Conservation (phyloP, 2,113 vertebrate genomes). For the Callospermophilus lateralis region DNA sequence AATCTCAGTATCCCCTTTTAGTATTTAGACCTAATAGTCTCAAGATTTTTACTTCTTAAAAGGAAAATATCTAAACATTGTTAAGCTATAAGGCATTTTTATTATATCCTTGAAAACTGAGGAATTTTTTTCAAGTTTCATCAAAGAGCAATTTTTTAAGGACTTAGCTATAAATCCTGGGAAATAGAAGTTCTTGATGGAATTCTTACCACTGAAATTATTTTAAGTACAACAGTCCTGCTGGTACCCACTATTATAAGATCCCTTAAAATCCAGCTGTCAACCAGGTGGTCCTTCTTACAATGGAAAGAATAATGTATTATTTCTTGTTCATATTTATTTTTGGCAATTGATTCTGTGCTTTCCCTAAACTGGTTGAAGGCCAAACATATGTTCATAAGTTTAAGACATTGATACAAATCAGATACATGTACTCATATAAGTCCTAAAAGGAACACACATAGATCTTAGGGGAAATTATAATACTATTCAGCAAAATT, state of each 20-base stretch:
- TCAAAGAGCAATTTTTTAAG: constrained; percentile 83
- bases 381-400: constrained; percentile 72
- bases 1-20: constrained; percentile 71
- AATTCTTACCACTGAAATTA: constrained; percentile 82
- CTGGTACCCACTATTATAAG: constrained; percentile 76
- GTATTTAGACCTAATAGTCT: constrained; percentile 67
- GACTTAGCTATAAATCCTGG: constrained; percentile 85
- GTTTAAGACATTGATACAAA: constrained; percentile 71
- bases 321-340: constrained; percentile 80
- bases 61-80: constrained; percentile 78
- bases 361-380: constrained; percentile 76
- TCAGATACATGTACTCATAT: constrained; percentile 59
- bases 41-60: constrained; percentile 78
- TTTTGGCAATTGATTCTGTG: constrained; percentile 84
- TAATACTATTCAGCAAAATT: constrained; percentile 58
- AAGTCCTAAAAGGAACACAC: constrained; percentile 42
- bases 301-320: constrained; percentile 51
- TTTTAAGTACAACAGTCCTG: constrained; percentile 82
- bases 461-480: constrained; percentile 53
- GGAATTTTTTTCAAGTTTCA: constrained; percentile 80
- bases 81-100: constrained; percentile 82
- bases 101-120: constrained; percentile 84
- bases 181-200: constrained; percentile 85
- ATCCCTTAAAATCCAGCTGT: constrained; percentile 78
- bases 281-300: constrained; percentile 78